Base-by-base conservation (phyloP, 1,140 invertebrate genomes). In the Physella acuta region DNA sequence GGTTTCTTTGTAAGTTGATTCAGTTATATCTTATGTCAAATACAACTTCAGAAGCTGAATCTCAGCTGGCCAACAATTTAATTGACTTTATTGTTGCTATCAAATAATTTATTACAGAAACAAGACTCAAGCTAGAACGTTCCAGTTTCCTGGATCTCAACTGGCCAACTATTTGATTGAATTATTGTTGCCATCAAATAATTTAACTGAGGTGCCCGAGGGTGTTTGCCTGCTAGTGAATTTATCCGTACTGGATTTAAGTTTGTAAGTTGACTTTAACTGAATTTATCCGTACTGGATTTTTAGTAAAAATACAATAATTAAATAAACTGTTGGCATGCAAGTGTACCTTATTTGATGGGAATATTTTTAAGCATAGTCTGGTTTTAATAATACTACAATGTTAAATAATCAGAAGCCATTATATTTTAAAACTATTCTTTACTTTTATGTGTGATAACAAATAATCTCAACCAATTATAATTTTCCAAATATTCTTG, bases 191-290 rank as follows among this genome's bases (percentile, higher is more conserved):
- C 30, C 51, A 39, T n/a, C 55, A 14, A 67, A 67, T 37, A 36
- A 67, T 39, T 30, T 67, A 14, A 55, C 37, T 5, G 31, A 24
- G 11, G 31, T 67, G 33, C 64, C 64, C 26, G 17, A 37, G 8
- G 64, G 64, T 11, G 30, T 67, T 34, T n/a, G 64, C 28, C 20
- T 30, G 28, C n/a, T 67, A 31, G 34, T 34, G 20, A 56, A 28
- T 31, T 39, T 67, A n/a, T 20, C 31, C 2, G 16, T 56, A 3
- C 53, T 67, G 30, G 64, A 67, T 56, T 14, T 67, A 8, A 28
- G 64, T 28, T 26, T 31, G 62, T 65, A 31, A 65, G 49, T 52
- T 34, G n/a, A n/a, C n/a, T n/a, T 37, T 61, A 14, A 20, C n/a
- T 56, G 28, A 16, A 56, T 53, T 53, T 5, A 5, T 8, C n/a